These are phyloP conservation scores for Ptilonorhynchus violaceus DNA, from an alignment of 2,113 vertebrate species.

Conservation along the genomic window DNA sequence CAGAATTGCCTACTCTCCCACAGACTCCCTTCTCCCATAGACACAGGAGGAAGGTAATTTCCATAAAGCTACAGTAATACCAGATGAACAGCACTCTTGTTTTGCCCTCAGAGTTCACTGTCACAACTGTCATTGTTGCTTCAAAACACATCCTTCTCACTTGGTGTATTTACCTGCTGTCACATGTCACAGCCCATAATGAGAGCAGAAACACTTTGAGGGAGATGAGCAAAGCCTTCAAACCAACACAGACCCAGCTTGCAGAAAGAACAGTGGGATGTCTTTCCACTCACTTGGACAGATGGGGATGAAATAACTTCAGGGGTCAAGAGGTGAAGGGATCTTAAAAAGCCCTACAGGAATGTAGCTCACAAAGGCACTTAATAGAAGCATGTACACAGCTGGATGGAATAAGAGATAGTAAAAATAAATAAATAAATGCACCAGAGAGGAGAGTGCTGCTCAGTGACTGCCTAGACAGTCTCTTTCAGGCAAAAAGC, in stretches of 20 bases:
- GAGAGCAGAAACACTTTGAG: background rate
- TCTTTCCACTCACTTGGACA: background rate
- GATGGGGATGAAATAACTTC: background rate
- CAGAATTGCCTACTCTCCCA: background rate
- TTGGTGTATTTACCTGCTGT: background rate
- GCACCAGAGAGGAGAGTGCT: background rate
- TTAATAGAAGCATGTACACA: slow-evolving; percentile 35
- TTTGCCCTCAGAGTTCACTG: background rate
- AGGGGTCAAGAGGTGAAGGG: background rate
- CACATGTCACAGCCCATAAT: background rate
- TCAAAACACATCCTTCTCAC: background rate
- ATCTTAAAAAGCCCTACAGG: background rate
- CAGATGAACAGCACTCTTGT: background rate
- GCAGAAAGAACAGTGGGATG: background rate
- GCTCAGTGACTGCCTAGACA: background rate
- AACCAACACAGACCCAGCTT: background rate
- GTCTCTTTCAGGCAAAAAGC: background rate
- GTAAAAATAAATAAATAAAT: background rate
- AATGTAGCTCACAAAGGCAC: slow-evolving; percentile 54
- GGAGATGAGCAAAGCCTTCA: background rate
- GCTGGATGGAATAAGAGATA: background rate
- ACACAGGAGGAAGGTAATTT: background rate
- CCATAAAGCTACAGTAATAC: background rate
- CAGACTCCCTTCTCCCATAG: background rate
- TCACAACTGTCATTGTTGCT: background rate